Base-by-base conservation (phyloP, 2,888 invertebrate species). In the Pecten maximus region DNA sequence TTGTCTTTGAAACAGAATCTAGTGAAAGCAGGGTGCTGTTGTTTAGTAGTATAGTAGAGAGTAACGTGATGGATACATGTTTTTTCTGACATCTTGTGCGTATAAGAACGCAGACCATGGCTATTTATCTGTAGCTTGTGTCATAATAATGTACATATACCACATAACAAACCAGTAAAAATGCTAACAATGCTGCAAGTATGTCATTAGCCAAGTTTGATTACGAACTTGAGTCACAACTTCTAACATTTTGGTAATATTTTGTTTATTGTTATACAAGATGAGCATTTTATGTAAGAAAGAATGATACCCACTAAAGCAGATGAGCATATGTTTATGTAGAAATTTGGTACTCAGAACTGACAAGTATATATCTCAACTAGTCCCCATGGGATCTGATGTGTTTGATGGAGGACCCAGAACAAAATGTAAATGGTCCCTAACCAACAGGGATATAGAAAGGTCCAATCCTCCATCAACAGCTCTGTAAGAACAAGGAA, bases 211-310 rank as follows among this genome's bases (percentile, higher is more conserved):
- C 35, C 74, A 35, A n/a, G 35, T 15, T 10, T 74, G 74, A 74
- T 74, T 74, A 74, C 35, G 12, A 74, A 74, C 74, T 28, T 35
- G 28, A 35, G 28, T 74, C 35, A 74, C 28, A 74, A 74, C 35
- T 74, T 74, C 12, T 74, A 74, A 74, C 74, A 74, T 74, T 74
- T 74, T 1, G 12, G 35, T 74, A 74, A 74, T 74, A 74, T 74
- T 74, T 74, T 74, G 74, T 74, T 74, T 74, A 74, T 74, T 74
- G 35, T 74, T 74, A 35, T 74, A 74, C 74, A 74, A 74, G 74
- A 35, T 35, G 16, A 74, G 74, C 35, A 74, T 74, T 74, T 35
- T 0, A 74, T 74, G 35, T 23, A 74, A 28, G 28, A 74, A 74
- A 28, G 74, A 74, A 74, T 60, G 28, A 60, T 74, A 35, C 6